Conservation (phyloP, 1,140 invertebrate genomes). For the Drosophila sp. region DNA sequence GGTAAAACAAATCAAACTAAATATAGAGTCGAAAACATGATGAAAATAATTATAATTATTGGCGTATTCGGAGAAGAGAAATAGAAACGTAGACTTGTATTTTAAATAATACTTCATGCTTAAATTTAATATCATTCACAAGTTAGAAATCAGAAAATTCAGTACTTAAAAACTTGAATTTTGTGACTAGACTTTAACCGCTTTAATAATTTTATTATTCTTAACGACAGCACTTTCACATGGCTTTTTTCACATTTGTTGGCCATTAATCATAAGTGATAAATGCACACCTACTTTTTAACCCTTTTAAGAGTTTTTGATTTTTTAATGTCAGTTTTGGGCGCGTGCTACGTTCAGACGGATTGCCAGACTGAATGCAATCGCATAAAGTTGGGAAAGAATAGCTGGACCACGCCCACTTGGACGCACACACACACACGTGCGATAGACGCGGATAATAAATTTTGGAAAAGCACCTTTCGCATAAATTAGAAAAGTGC, state of each 20-base stretch:
- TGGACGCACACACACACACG: constrained; percentile 36
- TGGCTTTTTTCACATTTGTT: not conserved
- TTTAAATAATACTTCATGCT: too few relatives aligned
- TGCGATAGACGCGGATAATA: constrained; percentile 56
- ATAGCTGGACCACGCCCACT: constrained; percentile 65
- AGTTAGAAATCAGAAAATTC: too few relatives aligned
- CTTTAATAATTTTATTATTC: too few relatives aligned
- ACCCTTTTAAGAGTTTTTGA: constrained; percentile 30
- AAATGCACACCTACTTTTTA: constrained; percentile 62
- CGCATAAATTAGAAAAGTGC: constrained; percentile 78
- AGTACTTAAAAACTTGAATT: too few relatives aligned
- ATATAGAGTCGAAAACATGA: too few relatives aligned
- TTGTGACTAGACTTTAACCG: too few relatives aligned
- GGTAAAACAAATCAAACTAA: too few relatives aligned
- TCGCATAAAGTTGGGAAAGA: constrained; percentile 36
- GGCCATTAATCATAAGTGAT: constrained; percentile 64
- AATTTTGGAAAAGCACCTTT: constrained; percentile 78
- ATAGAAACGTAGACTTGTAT: too few relatives aligned
- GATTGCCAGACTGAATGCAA: constrained; percentile 17
- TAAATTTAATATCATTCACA: too few relatives aligned
- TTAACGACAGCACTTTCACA: not conserved
- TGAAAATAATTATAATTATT: too few relatives aligned
- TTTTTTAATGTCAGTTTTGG: constrained; percentile 52
- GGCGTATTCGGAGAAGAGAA: too few relatives aligned
- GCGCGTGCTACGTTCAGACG: constrained; percentile 56